phyloP scores from a whole-genome alignment of 2,888 invertebrate genomes.

The Iselma pallidipennis region DNA sequence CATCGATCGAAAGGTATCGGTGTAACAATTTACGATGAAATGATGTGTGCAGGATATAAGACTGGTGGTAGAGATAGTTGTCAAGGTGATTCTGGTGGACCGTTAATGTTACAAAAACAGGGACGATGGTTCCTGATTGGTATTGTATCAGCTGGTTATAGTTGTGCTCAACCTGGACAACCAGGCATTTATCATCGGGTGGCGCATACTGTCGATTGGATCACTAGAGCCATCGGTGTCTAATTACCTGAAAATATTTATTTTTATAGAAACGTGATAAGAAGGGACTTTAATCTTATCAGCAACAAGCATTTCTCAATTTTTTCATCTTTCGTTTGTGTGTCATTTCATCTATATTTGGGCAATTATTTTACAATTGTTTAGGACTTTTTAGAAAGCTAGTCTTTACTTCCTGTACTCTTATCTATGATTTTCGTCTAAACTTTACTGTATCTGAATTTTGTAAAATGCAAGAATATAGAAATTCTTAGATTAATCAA shows the following conservation, averaged over 20 bases:
- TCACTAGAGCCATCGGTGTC: constrained; percentile 66
- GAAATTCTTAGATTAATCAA: no score
- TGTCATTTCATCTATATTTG: no score
- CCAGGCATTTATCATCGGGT: constrained; percentile 94
- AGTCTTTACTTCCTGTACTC: no score
- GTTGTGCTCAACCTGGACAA: constrained; percentile 90
- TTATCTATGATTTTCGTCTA: no score
- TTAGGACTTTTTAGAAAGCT: no score
- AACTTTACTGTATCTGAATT: no score
- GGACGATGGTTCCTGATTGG: constrained; percentile 87
- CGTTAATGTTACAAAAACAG: constrained; percentile 84
- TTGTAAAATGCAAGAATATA: no score
- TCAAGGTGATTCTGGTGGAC: constrained; percentile 86
- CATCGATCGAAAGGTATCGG: constrained; percentile 77
- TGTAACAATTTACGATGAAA: constrained; percentile 91
- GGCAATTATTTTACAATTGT: neutral
- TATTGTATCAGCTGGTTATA: constrained; percentile 90
- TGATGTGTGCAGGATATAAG: constrained; percentile 93
- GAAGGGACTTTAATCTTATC: no score
- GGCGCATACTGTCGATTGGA: constrained; percentile 93
- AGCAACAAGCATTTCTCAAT: no score
- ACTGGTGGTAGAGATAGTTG: constrained; percentile 81
- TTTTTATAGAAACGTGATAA: neutral
- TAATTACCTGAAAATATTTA: constrained; percentile 10
- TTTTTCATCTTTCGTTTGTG: no score